A percentile compares a stretch with the other conserved stretches of the same genome.
Evolutionary conservation across 2,113 vertebrate species (phyloP).

Genomic region (Chaetops frenatus): DNA sequence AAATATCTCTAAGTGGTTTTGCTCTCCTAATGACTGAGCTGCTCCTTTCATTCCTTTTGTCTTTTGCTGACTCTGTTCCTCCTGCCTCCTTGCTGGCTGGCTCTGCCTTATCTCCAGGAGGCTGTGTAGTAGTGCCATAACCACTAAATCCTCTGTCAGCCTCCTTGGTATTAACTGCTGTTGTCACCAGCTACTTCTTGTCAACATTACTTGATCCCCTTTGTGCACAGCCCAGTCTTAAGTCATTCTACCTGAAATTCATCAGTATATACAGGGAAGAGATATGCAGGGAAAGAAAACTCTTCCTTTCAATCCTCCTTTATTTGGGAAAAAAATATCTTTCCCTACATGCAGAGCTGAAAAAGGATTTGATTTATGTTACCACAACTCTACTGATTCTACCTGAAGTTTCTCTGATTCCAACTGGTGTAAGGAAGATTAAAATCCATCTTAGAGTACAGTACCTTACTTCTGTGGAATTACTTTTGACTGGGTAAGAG

Average conservation of each 20-base stretch:
- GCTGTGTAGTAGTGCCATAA: neutral
- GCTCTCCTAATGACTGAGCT: neutral
- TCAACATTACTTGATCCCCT: slow-evolving; percentile 1
- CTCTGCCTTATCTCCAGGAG: neutral
- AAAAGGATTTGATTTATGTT: slow-evolving; percentile 16
- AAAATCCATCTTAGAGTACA: slow-evolving; percentile 10
- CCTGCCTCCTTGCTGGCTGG: neutral
- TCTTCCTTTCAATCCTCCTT: neutral
- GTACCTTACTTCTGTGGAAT: neutral
- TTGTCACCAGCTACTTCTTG: slow-evolving; percentile 46
- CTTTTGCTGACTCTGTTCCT: neutral
- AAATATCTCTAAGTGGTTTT: neutral
- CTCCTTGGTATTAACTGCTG: slow-evolving; percentile 11
- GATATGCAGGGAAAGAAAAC: neutral
- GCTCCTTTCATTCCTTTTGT: neutral
- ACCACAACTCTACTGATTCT: neutral
- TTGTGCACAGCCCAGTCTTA: slow-evolving; percentile 1
- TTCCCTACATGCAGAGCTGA: neutral
- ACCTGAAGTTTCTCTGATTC: slow-evolving; percentile 32
- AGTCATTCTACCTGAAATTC: slow-evolving; percentile 37
- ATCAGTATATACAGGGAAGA: neutral
- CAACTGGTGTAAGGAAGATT: neutral
- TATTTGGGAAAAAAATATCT: neutral
- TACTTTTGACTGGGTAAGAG: neutral
- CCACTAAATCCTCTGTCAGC: slow-evolving; percentile 11